phyloP scores from a whole-genome alignment of 2,888 invertebrate genomes.

The Linyphia triangularis region DNA sequence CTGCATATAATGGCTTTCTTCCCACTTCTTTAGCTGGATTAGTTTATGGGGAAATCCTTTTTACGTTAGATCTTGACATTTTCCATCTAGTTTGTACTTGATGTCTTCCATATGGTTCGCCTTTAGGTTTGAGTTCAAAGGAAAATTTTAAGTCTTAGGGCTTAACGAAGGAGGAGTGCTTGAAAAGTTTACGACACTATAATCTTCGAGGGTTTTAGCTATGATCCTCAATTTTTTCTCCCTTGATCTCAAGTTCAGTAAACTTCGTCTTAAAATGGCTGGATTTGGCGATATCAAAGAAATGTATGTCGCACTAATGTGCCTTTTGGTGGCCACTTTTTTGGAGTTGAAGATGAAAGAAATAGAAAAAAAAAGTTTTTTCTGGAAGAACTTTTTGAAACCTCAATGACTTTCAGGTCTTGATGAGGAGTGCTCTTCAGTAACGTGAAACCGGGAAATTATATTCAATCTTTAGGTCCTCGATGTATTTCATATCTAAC shows the following conservation, averaged over 20 bases:
- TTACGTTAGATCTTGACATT: constrained; percentile 61
- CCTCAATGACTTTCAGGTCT: constrained; percentile 49
- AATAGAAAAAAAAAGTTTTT: constrained; percentile 8
- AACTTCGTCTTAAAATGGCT: constrained; percentile 67
- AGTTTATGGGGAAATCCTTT: constrained; percentile 42
- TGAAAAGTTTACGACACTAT: constrained; percentile 72
- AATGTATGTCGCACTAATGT: constrained; percentile 66
- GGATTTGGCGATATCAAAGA: constrained; percentile 70
- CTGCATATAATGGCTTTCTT: constrained; percentile 63
- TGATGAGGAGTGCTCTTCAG: constrained; percentile 25
- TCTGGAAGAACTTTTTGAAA: constrained; percentile 45
- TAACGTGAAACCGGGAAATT: no score
- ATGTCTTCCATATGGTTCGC: constrained; percentile 44
- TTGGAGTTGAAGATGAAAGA: constrained; percentile 19
- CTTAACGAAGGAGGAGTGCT: constrained; percentile 69
- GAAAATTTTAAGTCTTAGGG: constrained; percentile 67
- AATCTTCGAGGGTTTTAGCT: constrained; percentile 70
- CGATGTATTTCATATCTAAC: no score
- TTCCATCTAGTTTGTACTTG: constrained; percentile 36
- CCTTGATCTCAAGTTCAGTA: constrained; percentile 55
- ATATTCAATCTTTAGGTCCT: constrained; percentile 20
- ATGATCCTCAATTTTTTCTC: constrained; percentile 57
- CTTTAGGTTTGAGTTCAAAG: constrained; percentile 65
- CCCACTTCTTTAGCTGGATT: constrained; percentile 56
- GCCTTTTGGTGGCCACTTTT: constrained; percentile 31